A percentile compares a stretch with the other conserved stretches of the same genome.
Conservation (phyloP, 2,113 vertebrate species). For the Podocnemis expansa region DNA sequence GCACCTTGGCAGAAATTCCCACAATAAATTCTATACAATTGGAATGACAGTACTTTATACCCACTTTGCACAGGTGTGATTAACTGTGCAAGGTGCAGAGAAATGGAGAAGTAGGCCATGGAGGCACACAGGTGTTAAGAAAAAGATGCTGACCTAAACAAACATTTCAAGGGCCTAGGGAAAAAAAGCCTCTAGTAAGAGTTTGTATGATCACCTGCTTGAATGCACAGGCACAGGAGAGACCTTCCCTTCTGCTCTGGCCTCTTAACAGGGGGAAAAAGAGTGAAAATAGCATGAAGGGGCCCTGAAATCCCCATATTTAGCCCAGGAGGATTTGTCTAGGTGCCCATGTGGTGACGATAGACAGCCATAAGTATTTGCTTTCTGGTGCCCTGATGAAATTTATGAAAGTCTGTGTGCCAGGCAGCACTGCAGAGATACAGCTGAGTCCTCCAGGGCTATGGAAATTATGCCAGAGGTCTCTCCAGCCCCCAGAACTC, state of each 20-base stretch:
- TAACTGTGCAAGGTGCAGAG: not conserved
- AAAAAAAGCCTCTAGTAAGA: not conserved
- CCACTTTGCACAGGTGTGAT: not conserved
- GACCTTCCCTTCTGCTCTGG: not conserved
- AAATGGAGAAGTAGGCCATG: not conserved
- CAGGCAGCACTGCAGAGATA: not conserved
- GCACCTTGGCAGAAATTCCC: not conserved
- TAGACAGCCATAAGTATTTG: not conserved
- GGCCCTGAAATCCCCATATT: too few relatives aligned
- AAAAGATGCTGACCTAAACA: not conserved
- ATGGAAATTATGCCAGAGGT: not conserved
- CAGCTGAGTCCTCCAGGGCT: not conserved
- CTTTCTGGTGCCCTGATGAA: rapidly evolving
- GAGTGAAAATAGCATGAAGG: not conserved
- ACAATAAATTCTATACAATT: rapidly evolving
- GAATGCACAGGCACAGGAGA: not conserved
- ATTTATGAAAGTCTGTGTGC: not conserved
- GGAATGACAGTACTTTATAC: not conserved
- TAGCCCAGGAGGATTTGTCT: too few relatives aligned
- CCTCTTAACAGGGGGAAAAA: not conserved
- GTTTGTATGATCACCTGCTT: not conserved
- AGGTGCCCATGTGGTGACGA: not conserved
- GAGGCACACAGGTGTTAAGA: not conserved
- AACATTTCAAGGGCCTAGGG: not conserved
- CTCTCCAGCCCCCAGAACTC: not conserved